Evolutionary conservation across 2,888 invertebrate species (phyloP), one percentile per base, ranked within the genome.

Genomic region (Cylloceria caligata): DNA sequence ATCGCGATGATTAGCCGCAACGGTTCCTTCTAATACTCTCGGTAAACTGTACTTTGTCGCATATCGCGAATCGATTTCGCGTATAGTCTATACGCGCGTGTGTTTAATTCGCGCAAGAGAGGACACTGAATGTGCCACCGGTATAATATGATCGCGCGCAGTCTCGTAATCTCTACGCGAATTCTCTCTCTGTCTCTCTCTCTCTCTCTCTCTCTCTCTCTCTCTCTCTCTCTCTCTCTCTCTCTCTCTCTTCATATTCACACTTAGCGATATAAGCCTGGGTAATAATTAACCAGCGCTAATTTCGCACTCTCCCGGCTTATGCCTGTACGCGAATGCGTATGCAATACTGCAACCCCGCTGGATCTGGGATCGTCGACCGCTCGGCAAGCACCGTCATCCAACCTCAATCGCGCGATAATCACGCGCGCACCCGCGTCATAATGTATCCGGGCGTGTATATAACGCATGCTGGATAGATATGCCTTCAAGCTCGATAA

Each of bases 1-100:
- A 82, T 79, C 79, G 65, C 60, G 71, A 74, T 75, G 60, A 82
- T 82, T 82, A 82, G 82, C 79, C 27, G 42, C 65, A 60, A 64
- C 49, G 57, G 60, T 71, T 82, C 71, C 74, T 69, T 74, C 75
- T 65, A 75, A 71, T 71, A 69, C 57, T n/a, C 11, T 69, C 47
- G 39, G 65, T 65, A 65, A 69, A 69, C 45, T 39, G 64, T 36
- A 62, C 68, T 71, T 62, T 72, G 65, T 45, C 62, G 64, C 55
- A 24, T 16, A 57, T 74, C 65, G 75, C 65, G 36, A 76, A 71
- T 73, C 75, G 69, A 72, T 68, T 80, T 75, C 16, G 9, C 79
- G 39, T 49, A 60, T 47, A 30, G 34, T 65, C 69, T 62, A 39
- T 39, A 34, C 39, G 72, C 77, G 30, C 47, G n/a, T 76, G 47